Evolutionary conservation across 2,888 invertebrate genomes (phyloP).

Genomic region (Therioaphis trifolii): DNA sequence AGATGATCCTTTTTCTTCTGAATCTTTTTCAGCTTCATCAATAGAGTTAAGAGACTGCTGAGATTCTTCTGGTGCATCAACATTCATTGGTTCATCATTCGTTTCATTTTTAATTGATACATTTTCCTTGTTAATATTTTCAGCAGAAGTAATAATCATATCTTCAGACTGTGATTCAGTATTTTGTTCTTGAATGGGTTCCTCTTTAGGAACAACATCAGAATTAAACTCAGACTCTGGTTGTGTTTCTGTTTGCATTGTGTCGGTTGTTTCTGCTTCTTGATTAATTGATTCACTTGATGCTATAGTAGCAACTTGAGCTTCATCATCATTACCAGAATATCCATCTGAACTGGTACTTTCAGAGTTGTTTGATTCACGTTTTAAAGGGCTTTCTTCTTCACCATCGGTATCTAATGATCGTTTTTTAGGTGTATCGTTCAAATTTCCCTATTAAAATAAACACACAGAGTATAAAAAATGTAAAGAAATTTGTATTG

Average conservation of each 20-base stretch:
- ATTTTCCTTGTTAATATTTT: slow-evolving; percentile 45
- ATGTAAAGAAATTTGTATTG: too few relatives aligned
- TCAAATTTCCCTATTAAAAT: slow-evolving; percentile 41
- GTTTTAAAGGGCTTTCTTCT: slow-evolving; percentile 59
- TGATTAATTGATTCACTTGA: slow-evolving; percentile 59
- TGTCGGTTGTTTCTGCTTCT: slow-evolving; percentile 48
- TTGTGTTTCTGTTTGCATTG: slow-evolving; percentile 41
- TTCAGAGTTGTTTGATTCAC: slow-evolving; percentile 54
- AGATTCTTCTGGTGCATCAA: slow-evolving; percentile 65
- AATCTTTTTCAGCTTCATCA: slow-evolving; percentile 65
- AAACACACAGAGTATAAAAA: neutral
- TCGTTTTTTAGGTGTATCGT: slow-evolving; percentile 54
- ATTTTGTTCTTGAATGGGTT: slow-evolving; percentile 55
- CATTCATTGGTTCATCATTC: slow-evolving; percentile 39
- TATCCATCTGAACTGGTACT: slow-evolving; percentile 60
- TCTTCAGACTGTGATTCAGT: slow-evolving; percentile 56
- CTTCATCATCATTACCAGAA: slow-evolving; percentile 61
- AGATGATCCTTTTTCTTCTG: slow-evolving; percentile 26
- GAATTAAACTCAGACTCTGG: slow-evolving; percentile 47
- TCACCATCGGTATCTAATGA: slow-evolving; percentile 57
- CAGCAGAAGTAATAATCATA: slow-evolving; percentile 35
- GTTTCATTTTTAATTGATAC: slow-evolving; percentile 54
- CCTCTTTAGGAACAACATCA: slow-evolving; percentile 55
- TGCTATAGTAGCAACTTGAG: slow-evolving; percentile 50
- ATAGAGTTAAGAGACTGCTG: slow-evolving; percentile 68